Base-by-base conservation (phyloP, 2,797 vertebrate genomes). In the Syngnathus rostellatus region DNA sequence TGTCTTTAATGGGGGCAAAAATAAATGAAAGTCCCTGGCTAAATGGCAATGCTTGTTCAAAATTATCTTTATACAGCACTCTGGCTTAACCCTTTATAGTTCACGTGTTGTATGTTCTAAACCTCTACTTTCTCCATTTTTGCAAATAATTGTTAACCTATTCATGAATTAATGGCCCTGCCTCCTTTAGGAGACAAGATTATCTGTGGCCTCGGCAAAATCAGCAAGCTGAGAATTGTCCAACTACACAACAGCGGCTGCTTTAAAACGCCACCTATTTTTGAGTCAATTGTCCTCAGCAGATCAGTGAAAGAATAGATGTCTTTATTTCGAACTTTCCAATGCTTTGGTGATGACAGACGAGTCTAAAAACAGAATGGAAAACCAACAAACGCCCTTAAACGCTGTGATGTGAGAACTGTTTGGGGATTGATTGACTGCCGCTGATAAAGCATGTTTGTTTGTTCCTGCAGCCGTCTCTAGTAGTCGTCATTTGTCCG, bases 1-100 rank as follows among this genome's bases (percentile, higher is more conserved):
- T 78, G 69, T 46, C 71, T 77, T 65, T 82, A 83, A 88, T 81
- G 67, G 73, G 67, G 54, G 63, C 41, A n/a, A 75, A 62, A 73
- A 64, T 62, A 66, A 83, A 71, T 72, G 51, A 71, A 76, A 8
- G 48, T 57, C 59, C 4, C 7, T 31, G n/a, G 69, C 68, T 67
- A 72, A 68, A 16, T 60, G 37, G n/a, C 57, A 59, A 31, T 37
- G 58, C 17, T 38, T 60, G 38, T 8, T 5, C 21, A 25, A 23
- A 19, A 21, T 50, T 50, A 50, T 50, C 19, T 50, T 50, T 19
- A 19, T 19, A 19, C 17, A 50, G 46, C 46, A 50, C 17, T 50
- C 46, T 50, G 19, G 16, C 16, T 19, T 50, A 19, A 14, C 45
- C 45, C 16, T 14, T 6, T 17, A 48, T 48, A 21, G 8, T n/a